Evolutionary conservation across 2,113 vertebrate genomes (phyloP).

Genomic region (Ophthalmolycus amberensis): DNA sequence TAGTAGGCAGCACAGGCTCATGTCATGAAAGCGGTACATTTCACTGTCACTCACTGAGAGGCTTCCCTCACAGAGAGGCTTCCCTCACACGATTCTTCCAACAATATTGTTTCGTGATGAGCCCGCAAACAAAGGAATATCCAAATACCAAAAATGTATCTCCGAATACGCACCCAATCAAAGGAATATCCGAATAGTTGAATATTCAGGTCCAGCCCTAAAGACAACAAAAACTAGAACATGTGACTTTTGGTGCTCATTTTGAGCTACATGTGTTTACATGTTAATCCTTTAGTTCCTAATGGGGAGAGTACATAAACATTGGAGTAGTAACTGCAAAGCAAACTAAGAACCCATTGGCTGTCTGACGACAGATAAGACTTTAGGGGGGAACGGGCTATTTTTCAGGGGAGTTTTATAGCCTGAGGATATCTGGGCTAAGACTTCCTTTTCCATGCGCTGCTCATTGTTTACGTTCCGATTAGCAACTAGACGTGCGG

Average conservation of each 20-base stretch:
- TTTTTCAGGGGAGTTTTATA: neutral
- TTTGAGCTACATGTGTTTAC: conserved; percentile 22
- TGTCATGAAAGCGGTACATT: neutral
- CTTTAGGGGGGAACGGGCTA: neutral
- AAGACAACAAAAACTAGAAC: conserved; percentile 38
- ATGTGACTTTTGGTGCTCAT: conserved; percentile 27
- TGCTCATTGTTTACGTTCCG: too few species aligned
- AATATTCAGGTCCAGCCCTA: too few species aligned
- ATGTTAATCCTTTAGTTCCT: neutral
- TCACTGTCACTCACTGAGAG: neutral
- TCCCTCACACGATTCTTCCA: neutral
- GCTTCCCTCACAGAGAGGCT: neutral
- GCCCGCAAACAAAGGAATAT: neutral
- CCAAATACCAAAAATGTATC: neutral
- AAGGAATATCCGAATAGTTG: too few species aligned
- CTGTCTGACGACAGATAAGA: neutral
- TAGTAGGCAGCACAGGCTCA: neutral
- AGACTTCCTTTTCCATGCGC: too few species aligned
- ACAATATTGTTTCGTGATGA: neutral
- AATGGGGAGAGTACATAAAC: neutral
- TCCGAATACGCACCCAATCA: neutral
- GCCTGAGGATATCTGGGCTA: too few species aligned
- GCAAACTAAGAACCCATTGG: neutral
- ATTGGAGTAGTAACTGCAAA: neutral
- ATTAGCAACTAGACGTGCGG: too few species aligned